Evolutionary conservation across 2,113 vertebrate genomes (phyloP), one percentile per base, ranked within the genome.

Genomic region (Passer montanus): DNA sequence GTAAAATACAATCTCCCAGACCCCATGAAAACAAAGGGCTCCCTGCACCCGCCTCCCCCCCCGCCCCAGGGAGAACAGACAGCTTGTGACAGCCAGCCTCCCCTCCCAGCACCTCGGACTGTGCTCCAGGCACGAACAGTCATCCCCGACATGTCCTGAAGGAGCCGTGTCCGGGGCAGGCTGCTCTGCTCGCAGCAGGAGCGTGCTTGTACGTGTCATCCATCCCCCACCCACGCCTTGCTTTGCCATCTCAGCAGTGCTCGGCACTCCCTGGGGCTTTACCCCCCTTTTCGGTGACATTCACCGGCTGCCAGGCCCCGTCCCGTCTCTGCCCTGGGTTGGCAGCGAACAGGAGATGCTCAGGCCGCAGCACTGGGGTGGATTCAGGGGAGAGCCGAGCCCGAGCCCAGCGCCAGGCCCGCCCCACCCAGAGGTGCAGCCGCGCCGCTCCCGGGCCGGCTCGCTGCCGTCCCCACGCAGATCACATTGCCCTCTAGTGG

Each of bases 401-500:
- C 26, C 11, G 4, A 15, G 39, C 84, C 28, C 41, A 18, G n/a
- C 10, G 30, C 20, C 47, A 3, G 4, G 0, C 56, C 43, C 39
- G 10, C 12, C 56, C 9, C 50, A 3, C 4, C 24, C 76, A 0
- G 3, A 2, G 33, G 19, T 1, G 33, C 58, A 6, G 81, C 69
- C n/a, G 13, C 3, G 49, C 49, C 56, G 2, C 33, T 22, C 47
- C 68, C 49, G 2, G 28, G 0, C 37, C 4, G 1, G 10, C 56
- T 20, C 3, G 3, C 46, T 77, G 21, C 59, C 50, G 8, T 16
- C 39, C 89, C 95, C 78, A 9, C 4, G 24, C 94, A 39, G 4
- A 67, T 44, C 87, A 15, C 73, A 91, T 70, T 86, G 96, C 95
- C 95, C 95, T 90, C 95, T 95, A 92, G 94, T 30, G 96, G 96